Evolutionary conservation across 2,797 vertebrate species (phyloP), one percentile per base, ranked within the genome.

Genomic region (Lycodopsis pacificus): DNA sequence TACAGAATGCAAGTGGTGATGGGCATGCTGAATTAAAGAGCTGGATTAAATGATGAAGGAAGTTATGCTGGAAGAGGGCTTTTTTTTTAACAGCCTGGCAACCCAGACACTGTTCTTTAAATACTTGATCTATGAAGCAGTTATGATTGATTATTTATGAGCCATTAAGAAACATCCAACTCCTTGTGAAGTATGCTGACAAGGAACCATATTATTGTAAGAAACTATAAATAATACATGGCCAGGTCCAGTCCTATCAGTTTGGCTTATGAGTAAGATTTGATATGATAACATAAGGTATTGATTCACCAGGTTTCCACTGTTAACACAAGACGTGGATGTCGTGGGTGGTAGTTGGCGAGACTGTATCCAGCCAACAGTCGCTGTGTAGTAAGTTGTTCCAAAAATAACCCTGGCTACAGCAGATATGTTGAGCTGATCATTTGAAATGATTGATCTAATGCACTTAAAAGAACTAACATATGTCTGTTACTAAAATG

Each of bases 321-420:
- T 58, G 66, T 71, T 73, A 78, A 72, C 44, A 73, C 64, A 57
- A 77, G 54, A 75, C 27, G 22, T 62, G 44, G 34, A 59, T 59
- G 65, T 77, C 2, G 77, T 77, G 77, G 74, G 72, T 17, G 76
- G 76, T 20, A 32, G 27, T 53, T 65, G 65, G 54, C 46, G n/a
- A 79, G 69, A 65, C 63, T 65, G 63, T 34, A 34, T 4, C 75
- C 51, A 53, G 70, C 64, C 20, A 66, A 63, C 70, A 75, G 46
- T 73, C 66, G 17, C 46, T 49, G 7, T 53, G 46, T 25, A 66
- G 68, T 38, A 58, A 62, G 71, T 56, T 64, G 61, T 10, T 72
- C 61, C 51, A 38, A 62, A 87, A 78, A 83, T 73, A 82, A 78
- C 34, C 58, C 56, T 19, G 25, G 2, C 59, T n/a, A 51, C 53